A percentile compares a stretch with the other conserved stretches of the same genome.
phyloP scores from a whole-genome alignment of 2,888 invertebrate genomes.

The Eupithecia pulchellata region DNA sequence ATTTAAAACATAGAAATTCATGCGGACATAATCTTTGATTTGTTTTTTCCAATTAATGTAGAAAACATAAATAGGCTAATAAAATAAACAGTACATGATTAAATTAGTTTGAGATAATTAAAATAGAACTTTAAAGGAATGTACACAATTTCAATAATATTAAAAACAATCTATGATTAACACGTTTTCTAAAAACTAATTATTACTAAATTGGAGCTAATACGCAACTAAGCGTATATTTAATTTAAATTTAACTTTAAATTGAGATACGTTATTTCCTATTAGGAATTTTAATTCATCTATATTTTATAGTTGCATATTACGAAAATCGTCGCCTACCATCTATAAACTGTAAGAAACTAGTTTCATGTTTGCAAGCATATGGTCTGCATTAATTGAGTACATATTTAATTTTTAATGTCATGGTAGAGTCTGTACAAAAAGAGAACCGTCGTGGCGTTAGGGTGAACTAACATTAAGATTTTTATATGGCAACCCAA shows the following conservation, averaged over 20 bases:
- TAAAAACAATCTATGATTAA: slow-evolving; percentile 17
- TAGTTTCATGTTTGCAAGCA: background rate
- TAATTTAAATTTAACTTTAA: slow-evolving; percentile 10
- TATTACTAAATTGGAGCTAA: slow-evolving; percentile 30
- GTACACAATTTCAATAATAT: slow-evolving; percentile 22
- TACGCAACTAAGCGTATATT: slow-evolving; percentile 13
- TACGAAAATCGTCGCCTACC: background rate
- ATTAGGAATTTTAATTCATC: background rate
- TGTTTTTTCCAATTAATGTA: background rate
- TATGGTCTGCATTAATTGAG: background rate
- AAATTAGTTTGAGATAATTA: slow-evolving; percentile 7
- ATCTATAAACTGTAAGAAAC: background rate
- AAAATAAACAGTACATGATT: background rate
- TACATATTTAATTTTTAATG: slow-evolving; percentile 5
- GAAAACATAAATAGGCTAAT: background rate
- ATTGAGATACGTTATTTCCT: background rate
- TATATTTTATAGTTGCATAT: background rate
- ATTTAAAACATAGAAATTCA: background rate
- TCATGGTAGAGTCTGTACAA: too few relatives aligned
- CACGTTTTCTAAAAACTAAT: slow-evolving; percentile 20
- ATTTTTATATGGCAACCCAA: too few relatives aligned
- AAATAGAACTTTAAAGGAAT: slow-evolving; percentile 23
- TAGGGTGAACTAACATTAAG: too few relatives aligned
- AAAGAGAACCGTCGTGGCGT: too few relatives aligned
- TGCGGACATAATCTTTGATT: background rate